Base-by-base conservation (phyloP, 2,888 invertebrate genomes). In the Zootermopsis nevadensis region DNA sequence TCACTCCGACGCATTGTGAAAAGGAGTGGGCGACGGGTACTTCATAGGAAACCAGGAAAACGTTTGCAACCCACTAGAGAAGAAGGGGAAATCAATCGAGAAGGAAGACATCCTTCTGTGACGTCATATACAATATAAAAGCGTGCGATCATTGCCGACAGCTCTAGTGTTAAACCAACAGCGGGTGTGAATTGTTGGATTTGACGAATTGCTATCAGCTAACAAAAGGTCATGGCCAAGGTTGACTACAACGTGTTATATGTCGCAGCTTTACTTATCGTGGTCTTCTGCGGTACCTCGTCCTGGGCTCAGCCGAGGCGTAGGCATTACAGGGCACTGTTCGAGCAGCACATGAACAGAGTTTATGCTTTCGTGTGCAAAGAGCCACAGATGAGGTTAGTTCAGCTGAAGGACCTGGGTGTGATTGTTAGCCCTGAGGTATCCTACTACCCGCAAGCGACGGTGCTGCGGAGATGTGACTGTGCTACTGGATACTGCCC, bases 391-490 rank as follows among this genome's bases (percentile, higher is more conserved):
- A 10, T 22, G 33, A n/a, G 69, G 30, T 19, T 69, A 19, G 69
- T 69, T 0, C 69, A 15, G 33, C 31, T 69, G 15, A 33, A 30
- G 7, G 69, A 69, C 1, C 69, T 77, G 19, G 8, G 24, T 48
- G 33, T 33, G 24, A 31, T 6, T 19, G 77, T 31, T 31, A 60
- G 60, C 0, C 33, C 69, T 30, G 33, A 31, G 33, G 15, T 27
- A 2, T 69, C 33, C 8, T 77, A 77, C 33, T 53, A 48, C 30
- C 77, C 77, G 2, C n/a, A 1, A 12, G 48, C 77, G 8, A 77
- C 77, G 33, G 77, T 77, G 24, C 77, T 77, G 31, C 22, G 55
- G 31, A 48, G 31, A n/a, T 77, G 77, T n/a, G 77, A 24, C 55
- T 30, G 10, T 31, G 30, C n/a, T 31, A 77, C 77, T 22, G 77